A percentile compares a stretch with the other conserved stretches of the same genome.
Evolutionary conservation across 2,113 vertebrate genomes (phyloP).

Genomic region (Lophius piscatorius): DNA sequence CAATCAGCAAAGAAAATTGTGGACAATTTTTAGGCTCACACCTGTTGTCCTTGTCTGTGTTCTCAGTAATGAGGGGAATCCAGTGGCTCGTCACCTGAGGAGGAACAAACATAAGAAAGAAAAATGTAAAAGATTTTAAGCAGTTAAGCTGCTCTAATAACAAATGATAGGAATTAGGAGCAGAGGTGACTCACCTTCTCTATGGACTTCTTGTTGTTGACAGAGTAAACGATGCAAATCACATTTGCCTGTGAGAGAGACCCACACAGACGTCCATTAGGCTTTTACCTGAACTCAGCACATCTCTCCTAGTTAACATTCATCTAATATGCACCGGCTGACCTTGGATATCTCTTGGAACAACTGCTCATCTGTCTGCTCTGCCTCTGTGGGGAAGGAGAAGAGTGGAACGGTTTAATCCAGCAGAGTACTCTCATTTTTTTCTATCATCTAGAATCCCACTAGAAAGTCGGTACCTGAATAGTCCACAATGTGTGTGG

Average conservation of each 20-base stretch:
- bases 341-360: slow-evolving; percentile 97
- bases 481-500: slow-evolving; percentile 98
- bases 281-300: slow-evolving; percentile 4
- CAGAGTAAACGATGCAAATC: slow-evolving; percentile 98
- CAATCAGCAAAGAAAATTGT: too few relatives aligned
- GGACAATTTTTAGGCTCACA: slow-evolving; percentile 45
- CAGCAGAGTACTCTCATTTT: not conserved
- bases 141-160: slow-evolving; percentile 6
- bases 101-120: not conserved
- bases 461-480: slow-evolving; percentile 82
- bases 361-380: slow-evolving; percentile 96
- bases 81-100: slow-evolving; percentile 93
- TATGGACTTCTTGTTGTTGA: slow-evolving; percentile 97
- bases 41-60: slow-evolving; percentile 98
- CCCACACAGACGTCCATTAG: slow-evolving; percentile 38
- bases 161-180: slow-evolving; percentile 21
- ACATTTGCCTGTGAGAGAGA: slow-evolving; percentile 90
- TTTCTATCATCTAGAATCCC: not conserved
- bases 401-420: not conserved
- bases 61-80: slow-evolving; percentile 97
- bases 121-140: not conserved
- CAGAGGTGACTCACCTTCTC: slow-evolving; percentile 87
- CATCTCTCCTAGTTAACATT: not conserved
- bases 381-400: slow-evolving; percentile 83
- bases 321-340: slow-evolving; percentile 16